Conservation (phyloP, 2,797 vertebrate genomes). For the Gadopsis bispinosus region DNA sequence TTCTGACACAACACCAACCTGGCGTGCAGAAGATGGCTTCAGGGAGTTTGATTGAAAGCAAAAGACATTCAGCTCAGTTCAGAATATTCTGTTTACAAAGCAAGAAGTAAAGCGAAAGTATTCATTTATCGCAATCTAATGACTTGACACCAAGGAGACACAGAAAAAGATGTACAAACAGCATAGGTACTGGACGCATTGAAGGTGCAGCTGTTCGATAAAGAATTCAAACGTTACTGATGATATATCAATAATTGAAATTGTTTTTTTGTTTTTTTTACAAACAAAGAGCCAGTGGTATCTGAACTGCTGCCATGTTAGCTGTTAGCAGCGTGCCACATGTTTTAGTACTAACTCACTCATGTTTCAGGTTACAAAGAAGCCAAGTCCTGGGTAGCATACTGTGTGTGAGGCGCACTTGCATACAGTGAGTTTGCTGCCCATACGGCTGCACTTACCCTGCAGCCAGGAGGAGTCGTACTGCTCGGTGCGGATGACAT, state of each 20-base stretch:
- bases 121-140: background rate
- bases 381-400: background rate
- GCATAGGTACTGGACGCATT: background rate
- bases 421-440: no score
- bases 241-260: background rate
- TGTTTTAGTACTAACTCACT: background rate
- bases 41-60: conserved; percentile 38
- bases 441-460: conserved; percentile 63
- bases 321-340: background rate
- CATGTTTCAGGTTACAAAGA: background rate
- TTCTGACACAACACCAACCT: conserved; percentile 49
- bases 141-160: background rate
- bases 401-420: background rate
- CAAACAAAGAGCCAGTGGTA: background rate
- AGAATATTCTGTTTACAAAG: conserved; percentile 45
- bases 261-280: background rate
- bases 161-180: conserved; percentile 3
- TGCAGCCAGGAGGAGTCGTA: conserved; percentile 88
- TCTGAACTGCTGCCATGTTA: background rate
- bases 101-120: background rate
- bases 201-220: background rate
- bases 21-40: conserved; percentile 29
- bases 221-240: background rate
- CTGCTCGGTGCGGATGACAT: conserved; percentile 87
- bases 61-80: conserved; percentile 25